phyloP scores from a whole-genome alignment of 2,888 invertebrate species.

The Aproaerema taeniolella region DNA sequence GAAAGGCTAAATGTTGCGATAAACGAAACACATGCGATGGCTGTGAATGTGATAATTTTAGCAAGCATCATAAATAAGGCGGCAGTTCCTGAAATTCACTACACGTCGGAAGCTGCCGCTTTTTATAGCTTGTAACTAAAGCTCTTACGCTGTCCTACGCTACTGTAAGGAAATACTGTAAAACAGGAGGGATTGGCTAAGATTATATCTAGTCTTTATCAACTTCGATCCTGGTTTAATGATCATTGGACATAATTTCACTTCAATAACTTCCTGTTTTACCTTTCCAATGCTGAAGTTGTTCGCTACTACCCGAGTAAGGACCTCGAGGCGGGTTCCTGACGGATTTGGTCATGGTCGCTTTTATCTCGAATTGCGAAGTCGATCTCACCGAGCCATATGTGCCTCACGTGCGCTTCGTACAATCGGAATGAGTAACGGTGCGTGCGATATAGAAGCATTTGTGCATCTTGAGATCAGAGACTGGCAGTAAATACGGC shows the following conservation, averaged over 20 bases:
- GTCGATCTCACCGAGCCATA: conserved; percentile 27
- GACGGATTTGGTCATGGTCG: conserved; percentile 21
- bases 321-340: conserved; percentile 4
- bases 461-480: conserved; percentile 46
- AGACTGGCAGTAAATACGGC: too few species aligned
- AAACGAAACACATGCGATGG: conserved; percentile 5
- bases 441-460: conserved; percentile 30
- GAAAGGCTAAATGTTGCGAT: conserved; percentile 1
- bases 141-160: too few species aligned
- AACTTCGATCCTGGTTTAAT: too few species aligned
- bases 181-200: too few species aligned
- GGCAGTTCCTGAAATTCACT: conserved; percentile 36
- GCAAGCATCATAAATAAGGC: conserved; percentile 27
- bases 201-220: too few species aligned
- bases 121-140: conserved; percentile 44
- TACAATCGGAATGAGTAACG: conserved; percentile 35
- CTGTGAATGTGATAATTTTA: conserved; percentile 29
- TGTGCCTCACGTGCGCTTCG: conserved; percentile 32
- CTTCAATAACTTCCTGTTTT: conserved; percentile 1
- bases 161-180: too few species aligned
- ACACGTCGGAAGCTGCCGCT: conserved; percentile 43
- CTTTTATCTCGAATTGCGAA: conserved; percentile 32
- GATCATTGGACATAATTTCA: too few species aligned
- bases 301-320: conserved; percentile 1
- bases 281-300: conserved; percentile 1